Percentiles rank a stretch among this genome's conserved stretches.
These are phyloP conservation scores for Conus ventricosus DNA, from an alignment of 1,140 invertebrate species.

Conservation along the genomic window DNA sequence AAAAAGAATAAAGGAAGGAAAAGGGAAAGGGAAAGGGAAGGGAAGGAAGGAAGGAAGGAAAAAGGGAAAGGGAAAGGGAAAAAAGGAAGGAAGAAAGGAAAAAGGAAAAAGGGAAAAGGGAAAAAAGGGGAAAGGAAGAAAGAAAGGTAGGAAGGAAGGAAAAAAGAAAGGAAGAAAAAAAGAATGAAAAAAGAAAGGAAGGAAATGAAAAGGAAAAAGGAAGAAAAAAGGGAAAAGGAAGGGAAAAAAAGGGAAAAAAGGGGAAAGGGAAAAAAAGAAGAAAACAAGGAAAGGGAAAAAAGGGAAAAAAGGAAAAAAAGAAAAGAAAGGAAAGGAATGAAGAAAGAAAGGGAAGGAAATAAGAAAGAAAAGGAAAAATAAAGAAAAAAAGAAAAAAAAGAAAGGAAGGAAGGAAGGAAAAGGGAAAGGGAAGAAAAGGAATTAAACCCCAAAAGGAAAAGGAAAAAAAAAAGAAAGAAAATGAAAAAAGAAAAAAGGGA, in stretches of 20 bases:
- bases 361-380: neutral
- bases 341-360: neutral
- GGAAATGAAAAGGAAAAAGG: neutral
- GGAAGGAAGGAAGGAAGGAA: neutral
- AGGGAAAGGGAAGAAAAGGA: neutral
- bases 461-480: too few species aligned
- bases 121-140: too few species aligned
- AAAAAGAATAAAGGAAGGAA: neutral
- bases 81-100: neutral
- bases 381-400: neutral
- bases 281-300: neutral
- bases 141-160: neutral
- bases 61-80: neutral
- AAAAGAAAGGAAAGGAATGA: neutral
- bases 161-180: neutral
- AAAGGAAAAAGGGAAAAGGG: neutral
- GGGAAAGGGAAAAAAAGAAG: neutral
- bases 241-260: neutral
- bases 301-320: neutral
- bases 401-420: neutral
- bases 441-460: too few species aligned
- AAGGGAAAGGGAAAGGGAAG: neutral
- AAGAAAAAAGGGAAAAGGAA: neutral
- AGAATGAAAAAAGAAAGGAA: too few species aligned
- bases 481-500: too few species aligned